Evolutionary conservation across 2,797 vertebrate species (phyloP), one percentile per base, ranked within the genome.

Genomic region (Sylvia borin): DNA sequence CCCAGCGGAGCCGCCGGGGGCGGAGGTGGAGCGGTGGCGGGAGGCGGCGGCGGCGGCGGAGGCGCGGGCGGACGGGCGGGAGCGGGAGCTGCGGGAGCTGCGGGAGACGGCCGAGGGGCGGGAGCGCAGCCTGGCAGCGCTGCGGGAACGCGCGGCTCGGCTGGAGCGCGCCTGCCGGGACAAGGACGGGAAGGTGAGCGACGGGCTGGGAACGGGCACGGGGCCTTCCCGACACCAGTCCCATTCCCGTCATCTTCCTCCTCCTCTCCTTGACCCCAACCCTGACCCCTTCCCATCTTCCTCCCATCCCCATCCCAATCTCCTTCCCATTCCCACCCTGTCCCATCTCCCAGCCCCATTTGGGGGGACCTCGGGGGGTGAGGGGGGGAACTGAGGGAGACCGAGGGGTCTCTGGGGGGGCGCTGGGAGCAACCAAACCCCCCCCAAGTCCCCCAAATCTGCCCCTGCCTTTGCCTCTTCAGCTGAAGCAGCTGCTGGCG

Each of bases 401-500:
- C 34, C 10, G 0, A 6, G 48, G 5, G 20, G 17, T 21, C 9
- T 16, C 48, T 12, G n/a, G 3, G 43, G 15, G 21, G 43, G 18
- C 2, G 3, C 38, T 10, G n/a, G 47, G 34, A 54, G 2, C n/a
- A 16, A n/a, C 55, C 29, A 4, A 19, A 4, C 22, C 51, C 10
- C 10, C 15, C n/a, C 10, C 26, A 8, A 15, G 7, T 4, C 34
- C 57, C 58, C 4, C 7, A n/a, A 42, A 12, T 17, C 13, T 8
- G 13, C 11, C 42, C 29, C 13, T 5, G 4, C 0, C 0, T 50
- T 31, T 38, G 1, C 14, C 29, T 10, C 64, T 34, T 75, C 97
- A 98, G 97, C 96, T 99, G 83, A 98, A 97, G 81, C 93, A 97
- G 64, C 94, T 99, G 94, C 95, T 98, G 91, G 98, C 93, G 67